Percentiles rank a stretch among this genome's conserved stretches.
Evolutionary conservation across 1,140 invertebrate genomes (phyloP).

Genomic region (Drosophila leontia): DNA sequence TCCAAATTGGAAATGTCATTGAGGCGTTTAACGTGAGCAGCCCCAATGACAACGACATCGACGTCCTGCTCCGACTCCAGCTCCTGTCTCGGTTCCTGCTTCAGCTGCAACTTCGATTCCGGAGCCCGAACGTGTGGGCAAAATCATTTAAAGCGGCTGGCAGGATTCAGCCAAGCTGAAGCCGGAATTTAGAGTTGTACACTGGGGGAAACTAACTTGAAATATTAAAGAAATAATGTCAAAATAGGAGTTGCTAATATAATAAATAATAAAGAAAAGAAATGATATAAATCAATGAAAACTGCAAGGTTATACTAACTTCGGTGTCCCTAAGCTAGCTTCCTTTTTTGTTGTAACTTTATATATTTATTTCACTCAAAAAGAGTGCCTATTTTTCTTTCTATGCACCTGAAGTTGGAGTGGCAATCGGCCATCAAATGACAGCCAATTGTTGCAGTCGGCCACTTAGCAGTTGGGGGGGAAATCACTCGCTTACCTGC

Average conservation of each 20-base stretch:
- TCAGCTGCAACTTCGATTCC: constrained; percentile 12
- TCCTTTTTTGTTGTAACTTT: too few relatives aligned
- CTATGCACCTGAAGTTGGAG: constrained; percentile 16
- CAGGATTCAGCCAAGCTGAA: constrained; percentile 35
- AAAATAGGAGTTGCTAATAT: background rate
- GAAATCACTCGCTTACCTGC: constrained; percentile 51
- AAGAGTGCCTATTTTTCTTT: background rate
- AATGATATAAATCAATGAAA: too few relatives aligned
- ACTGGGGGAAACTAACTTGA: constrained; percentile 38
- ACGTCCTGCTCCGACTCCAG: constrained; percentile 22
- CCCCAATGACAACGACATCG: constrained; percentile 59
- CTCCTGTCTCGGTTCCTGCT: background rate
- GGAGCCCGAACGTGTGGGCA: constrained; percentile 20
- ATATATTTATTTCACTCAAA: too few relatives aligned
- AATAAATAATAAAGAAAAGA: too few relatives aligned
- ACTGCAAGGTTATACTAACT: too few relatives aligned
- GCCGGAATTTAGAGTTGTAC: constrained; percentile 34
- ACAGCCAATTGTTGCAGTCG: constrained; percentile 80
- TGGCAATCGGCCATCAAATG: constrained; percentile 65
- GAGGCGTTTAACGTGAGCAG: constrained; percentile 78
- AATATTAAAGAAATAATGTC: constrained; percentile 3
- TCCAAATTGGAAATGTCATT: constrained; percentile 83
- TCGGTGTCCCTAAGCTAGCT: too few relatives aligned
- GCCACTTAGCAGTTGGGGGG: constrained; percentile 66
- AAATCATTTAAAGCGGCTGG: constrained; percentile 48